Evolutionary conservation across 2,888 invertebrate genomes (phyloP).

Genomic region (Unio pictorum): DNA sequence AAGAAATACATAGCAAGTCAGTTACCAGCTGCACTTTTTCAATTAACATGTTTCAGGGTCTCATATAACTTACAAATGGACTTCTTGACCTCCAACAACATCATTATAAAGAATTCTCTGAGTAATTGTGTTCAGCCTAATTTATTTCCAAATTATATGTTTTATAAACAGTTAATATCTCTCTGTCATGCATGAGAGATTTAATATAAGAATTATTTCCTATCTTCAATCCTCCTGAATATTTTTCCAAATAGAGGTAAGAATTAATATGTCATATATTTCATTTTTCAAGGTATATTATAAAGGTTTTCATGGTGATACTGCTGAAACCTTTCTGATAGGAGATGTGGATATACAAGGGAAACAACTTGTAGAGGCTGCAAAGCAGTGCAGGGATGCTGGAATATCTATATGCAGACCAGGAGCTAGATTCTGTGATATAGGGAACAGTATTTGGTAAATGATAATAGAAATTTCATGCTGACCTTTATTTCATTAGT

Average conservation of each 20-base stretch:
- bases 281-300: constrained; percentile 73
- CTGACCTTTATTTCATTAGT: neutral
- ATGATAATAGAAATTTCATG: neutral
- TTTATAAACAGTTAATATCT: too few species aligned
- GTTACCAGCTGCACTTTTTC: too few species aligned
- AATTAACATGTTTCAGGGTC: too few species aligned
- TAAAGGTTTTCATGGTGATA: constrained; percentile 92
- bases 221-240: neutral
- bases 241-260: neutral
- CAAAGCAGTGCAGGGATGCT: constrained; percentile 80
- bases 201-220: neutral
- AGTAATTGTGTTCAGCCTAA: too few species aligned
- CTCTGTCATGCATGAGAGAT: too few species aligned
- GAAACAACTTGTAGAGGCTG: constrained; percentile 79
- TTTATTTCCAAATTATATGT: too few species aligned
- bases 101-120: too few species aligned
- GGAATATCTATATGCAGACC: constrained; percentile 77
- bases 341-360: constrained; percentile 87
- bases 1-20: too few species aligned
- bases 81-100: too few species aligned
- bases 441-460: constrained; percentile 66
- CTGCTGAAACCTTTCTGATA: constrained; percentile 88
- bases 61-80: too few species aligned
- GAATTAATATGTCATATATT: neutral
- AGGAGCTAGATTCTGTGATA: constrained; percentile 72